Base-by-base conservation (phyloP, 2,888 invertebrate species). In the Pristionchus arcanus region DNA sequence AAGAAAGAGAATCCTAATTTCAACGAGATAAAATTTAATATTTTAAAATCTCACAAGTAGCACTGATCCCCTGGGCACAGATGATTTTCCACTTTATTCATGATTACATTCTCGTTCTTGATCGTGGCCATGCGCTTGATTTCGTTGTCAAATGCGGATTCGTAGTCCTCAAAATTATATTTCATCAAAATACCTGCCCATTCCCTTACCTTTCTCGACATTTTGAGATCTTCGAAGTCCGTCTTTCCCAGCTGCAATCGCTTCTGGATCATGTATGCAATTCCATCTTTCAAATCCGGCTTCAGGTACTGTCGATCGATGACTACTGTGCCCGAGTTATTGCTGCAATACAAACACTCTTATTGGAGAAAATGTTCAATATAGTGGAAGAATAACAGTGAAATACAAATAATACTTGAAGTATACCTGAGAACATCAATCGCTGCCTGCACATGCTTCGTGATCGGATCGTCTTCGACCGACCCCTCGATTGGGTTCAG, bases 251-350 rank as follows among this genome's bases (percentile, higher is more conserved):
- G 49, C 37, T 88, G 87, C 31, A 88, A 21, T 19, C 71, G 19
- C 37, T 88, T 88, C 87, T 88, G 87, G 2, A 88, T 88, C 37
- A 31, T 53, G 37, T 88, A 74, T 19, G 87, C 87, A 25, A 37
- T 11, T 13, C 87, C 55, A 34, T 88, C 87, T 11, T 88, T 53
- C 42, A 68, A 19, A 2, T 71, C 21, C 71, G 71, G 71, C 25
- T 88, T 49, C 34, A 42, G 5, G 55, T 74, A 88, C 74, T 88
- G 87, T 19, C n/a, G 55, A 74, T 88, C 87, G 53, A 88, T 25
- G 28, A 88, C 19, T 19, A 88, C 74, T 2, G 42, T 59, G 13
- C 55, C 74, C 31, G 74, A 88, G 21, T 74, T 42, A 4, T 71
- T 74, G 31, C 87, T 88, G 87, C n/a, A 71, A n/a, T 86, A 15